phyloP scores from a whole-genome alignment of 2,113 vertebrate species.

The Lophochroa leadbeateri region DNA sequence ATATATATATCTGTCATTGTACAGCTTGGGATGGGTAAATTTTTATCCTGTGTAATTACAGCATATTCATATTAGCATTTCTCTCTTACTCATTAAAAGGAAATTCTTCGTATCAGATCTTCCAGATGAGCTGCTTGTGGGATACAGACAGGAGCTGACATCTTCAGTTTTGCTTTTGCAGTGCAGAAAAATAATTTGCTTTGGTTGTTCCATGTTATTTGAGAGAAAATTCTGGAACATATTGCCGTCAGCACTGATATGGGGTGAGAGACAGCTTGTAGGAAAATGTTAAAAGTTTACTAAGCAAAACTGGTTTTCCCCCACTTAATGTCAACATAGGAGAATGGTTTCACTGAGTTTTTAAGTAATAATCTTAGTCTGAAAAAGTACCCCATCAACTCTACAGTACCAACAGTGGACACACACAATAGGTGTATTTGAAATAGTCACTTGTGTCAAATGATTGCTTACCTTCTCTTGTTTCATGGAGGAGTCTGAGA shows the following conservation, averaged over 20 bases:
- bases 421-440: background rate
- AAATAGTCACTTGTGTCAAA: background rate
- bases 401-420: background rate
- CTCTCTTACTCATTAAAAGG: background rate
- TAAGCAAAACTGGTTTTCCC: fast-evolving
- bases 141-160: background rate
- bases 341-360: background rate
- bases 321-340: background rate
- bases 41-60: background rate
- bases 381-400: background rate
- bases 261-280: background rate
- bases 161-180: background rate
- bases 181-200: background rate
- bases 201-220: background rate
- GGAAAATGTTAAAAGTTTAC: background rate
- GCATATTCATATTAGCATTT: background rate
- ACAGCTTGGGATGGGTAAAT: background rate
- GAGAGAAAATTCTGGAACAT: background rate
- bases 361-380: background rate
- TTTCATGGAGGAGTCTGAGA: background rate
- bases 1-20: background rate
- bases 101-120: background rate
- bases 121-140: background rate
- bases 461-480: background rate
- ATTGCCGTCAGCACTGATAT: background rate